Base-by-base conservation (phyloP, 1,140 invertebrate species). In the Pemphigus obesinymphae region DNA sequence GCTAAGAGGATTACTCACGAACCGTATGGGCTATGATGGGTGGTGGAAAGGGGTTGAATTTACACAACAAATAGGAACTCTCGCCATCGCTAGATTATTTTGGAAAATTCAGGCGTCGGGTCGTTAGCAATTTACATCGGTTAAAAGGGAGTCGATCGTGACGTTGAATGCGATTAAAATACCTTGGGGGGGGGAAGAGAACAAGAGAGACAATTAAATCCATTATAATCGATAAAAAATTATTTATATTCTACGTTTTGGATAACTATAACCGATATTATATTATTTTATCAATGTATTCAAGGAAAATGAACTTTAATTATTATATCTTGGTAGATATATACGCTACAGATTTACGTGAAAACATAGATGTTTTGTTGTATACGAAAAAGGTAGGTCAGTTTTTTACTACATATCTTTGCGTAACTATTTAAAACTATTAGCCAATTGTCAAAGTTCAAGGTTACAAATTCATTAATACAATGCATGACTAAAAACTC, bases 1-100 rank as follows among this genome's bases (percentile, higher is more conserved):
- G 26, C 20, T 31, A 73, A 72, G 70, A 73, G 70, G 70, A 73
- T 73, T 73, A 73, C 50, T 73, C 45, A 48, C 45, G 15, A 73
- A 50, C 45, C 23, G 17, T 50, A 50, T 34, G 15, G 70, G 23
- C 37, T 70, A 26, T 70, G 23, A n/a, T n/a, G n/a, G n/a, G n/a
- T n/a, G 29, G 45, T 20, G 26, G 17, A 73, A 50, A 31, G 26
- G 23, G 43, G 50, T 73, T 20, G 26, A 7, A 50, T 73, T 50
- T 50, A 50, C 45, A 73, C 70, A 73, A 73, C 23, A 31, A 73
- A 50, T 50, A 50, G 40, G 3, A 48, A 72, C 20, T 29, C 26
- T 68, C 23, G 45, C 4, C 45, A 15, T 29, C 13, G 23, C 66
- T 26, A 70, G 37, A 23, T 70, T 70, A 70, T 70, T 70, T 70